Conservation (phyloP, 2,113 vertebrate genomes). For the Pimephales promelas region DNA sequence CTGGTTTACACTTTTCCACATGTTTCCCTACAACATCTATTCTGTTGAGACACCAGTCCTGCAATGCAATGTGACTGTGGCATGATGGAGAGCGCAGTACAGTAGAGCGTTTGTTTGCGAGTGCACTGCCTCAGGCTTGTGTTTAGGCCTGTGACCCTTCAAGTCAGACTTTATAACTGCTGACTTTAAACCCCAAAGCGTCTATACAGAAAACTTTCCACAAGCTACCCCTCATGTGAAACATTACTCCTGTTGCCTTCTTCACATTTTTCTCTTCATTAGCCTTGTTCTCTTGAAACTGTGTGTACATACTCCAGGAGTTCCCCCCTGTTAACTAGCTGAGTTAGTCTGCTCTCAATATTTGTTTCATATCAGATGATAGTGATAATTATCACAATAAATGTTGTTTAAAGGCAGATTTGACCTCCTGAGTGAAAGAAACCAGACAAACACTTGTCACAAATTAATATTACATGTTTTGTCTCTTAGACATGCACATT, state of each 20-base stretch:
- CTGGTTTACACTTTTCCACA: background rate
- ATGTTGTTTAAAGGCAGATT: too few species aligned
- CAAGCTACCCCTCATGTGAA: background rate
- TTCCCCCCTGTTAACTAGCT: background rate
- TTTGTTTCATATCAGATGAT: too few species aligned
- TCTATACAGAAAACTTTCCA: background rate
- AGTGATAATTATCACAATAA: too few species aligned
- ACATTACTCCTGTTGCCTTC: background rate
- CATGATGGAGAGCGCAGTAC: conserved; percentile 20
- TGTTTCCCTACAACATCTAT: background rate
- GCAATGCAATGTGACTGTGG: conserved; percentile 32
- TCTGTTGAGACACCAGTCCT: background rate
- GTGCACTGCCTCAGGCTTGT: conserved; percentile 16
- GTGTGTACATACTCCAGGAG: background rate
- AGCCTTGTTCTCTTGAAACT: background rate
- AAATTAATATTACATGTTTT: too few species aligned
- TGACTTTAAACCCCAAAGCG: conserved; percentile 35
- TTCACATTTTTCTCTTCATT: background rate
- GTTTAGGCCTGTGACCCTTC: conserved; percentile 1
- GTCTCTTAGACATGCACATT: too few species aligned
- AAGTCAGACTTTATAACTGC: conserved; percentile 54
- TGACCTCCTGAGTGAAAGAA: too few species aligned
- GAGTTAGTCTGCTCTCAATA: background rate
- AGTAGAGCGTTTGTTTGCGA: conserved; percentile 7
- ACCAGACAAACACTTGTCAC: too few species aligned